A percentile compares a stretch with the other conserved stretches of the same genome.
phyloP scores from a whole-genome alignment of 1,140 invertebrate genomes.

The Doryteuthis pealeii region DNA sequence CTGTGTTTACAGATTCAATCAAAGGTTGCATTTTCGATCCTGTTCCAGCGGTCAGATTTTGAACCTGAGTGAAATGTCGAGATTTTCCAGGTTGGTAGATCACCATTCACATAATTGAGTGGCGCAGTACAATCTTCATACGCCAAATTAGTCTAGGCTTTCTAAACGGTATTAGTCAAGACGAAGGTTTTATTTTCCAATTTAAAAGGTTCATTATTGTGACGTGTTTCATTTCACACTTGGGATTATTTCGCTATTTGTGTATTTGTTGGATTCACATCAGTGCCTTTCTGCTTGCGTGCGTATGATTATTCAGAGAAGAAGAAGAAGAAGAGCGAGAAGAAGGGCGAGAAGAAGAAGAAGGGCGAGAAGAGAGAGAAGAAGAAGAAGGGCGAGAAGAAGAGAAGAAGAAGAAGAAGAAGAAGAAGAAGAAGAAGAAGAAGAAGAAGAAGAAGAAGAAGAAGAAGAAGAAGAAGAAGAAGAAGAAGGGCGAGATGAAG shows the following conservation, averaged over 20 bases:
- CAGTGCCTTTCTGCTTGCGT: neutral
- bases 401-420: neutral
- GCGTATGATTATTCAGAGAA: neutral
- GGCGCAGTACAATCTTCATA: no score
- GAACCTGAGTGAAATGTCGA: no score
- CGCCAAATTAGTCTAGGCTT: no score
- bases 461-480: neutral
- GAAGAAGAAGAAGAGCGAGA: slow-evolving; percentile 2
- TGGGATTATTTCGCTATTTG: slow-evolving; percentile 1
- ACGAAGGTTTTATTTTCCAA: no score
- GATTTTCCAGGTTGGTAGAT: no score
- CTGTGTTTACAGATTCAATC: no score
- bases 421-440: neutral
- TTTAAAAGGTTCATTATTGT: no score
- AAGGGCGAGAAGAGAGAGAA: no score
- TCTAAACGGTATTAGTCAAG: no score
- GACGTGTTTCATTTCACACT: slow-evolving; percentile 5
- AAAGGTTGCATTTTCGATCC: no score
- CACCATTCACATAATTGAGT: no score
- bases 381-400: neutral
- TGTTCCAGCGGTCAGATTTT: no score
- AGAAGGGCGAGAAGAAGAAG: neutral
- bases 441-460: neutral
- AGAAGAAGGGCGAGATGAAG: neutral
- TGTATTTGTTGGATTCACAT: slow-evolving; percentile 22